These are phyloP conservation scores for Bruchidius siliquastri DNA, from an alignment of 2,888 invertebrate genomes.

Conservation along the genomic window DNA sequence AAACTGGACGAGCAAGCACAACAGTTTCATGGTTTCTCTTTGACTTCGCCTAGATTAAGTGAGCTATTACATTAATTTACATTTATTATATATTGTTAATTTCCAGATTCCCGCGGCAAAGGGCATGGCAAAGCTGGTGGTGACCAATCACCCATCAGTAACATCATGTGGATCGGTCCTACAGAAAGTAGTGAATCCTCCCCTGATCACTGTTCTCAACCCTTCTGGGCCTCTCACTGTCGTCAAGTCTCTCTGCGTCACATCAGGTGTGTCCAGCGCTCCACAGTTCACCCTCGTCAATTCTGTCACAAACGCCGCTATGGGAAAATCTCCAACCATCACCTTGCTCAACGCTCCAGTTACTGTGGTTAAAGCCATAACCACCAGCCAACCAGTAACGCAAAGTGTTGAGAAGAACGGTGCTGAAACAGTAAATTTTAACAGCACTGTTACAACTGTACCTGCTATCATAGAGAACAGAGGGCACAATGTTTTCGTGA, in stretches of 20 bases:
- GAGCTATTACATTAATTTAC: no score
- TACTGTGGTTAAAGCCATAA: constrained; percentile 41
- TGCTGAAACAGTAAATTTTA: constrained; percentile 16
- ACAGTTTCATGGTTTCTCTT: no score
- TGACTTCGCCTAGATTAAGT: no score
- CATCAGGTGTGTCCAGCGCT: constrained; percentile 37
- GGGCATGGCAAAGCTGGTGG: constrained; percentile 34
- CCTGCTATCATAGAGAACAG: constrained; percentile 34
- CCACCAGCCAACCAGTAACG: constrained; percentile 6
- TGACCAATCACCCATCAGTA: constrained; percentile 26
- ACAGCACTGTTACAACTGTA: constrained; percentile 18
- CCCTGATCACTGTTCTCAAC: constrained; percentile 45
- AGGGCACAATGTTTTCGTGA: constrained; percentile 46
- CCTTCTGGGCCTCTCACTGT: constrained; percentile 43
- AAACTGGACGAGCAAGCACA: no score
- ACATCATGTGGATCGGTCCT: constrained; percentile 25
- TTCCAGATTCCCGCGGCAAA: constrained; percentile 16
- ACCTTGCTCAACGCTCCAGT: constrained; percentile 44
- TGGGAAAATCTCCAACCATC: constrained; percentile 39
- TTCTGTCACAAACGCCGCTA: constrained; percentile 38
- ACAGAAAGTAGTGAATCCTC: constrained; percentile 37
- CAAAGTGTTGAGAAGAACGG: constrained; percentile 12
- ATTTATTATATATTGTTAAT: not conserved
- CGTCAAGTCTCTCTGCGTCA: constrained; percentile 42
- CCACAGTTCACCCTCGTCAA: constrained; percentile 44